Conservation (phyloP, 2,113 vertebrate genomes). For the Gymnobelideus leadbeateri region DNA sequence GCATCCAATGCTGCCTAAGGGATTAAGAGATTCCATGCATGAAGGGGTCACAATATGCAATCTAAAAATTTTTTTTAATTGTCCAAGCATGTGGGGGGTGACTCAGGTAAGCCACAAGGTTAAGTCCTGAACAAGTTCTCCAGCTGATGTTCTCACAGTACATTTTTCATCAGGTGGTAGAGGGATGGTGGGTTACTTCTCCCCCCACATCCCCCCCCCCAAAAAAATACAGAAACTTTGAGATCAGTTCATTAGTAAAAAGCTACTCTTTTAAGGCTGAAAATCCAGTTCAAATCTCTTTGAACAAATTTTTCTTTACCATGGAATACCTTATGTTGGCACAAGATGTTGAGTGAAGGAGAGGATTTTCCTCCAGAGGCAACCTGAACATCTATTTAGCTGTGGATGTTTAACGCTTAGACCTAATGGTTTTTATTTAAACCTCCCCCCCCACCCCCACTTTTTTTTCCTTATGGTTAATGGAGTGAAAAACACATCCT, state of each 20-base stretch:
- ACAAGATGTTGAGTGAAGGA: background rate
- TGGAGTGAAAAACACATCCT: background rate
- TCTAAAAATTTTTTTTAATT: background rate
- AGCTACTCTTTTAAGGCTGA: background rate
- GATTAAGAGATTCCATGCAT: slow-evolving; percentile 34
- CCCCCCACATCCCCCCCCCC: no score
- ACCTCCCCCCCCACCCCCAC: no score
- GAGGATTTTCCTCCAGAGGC: background rate
- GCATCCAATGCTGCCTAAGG: slow-evolving; percentile 19
- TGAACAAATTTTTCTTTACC: slow-evolving; percentile 2
- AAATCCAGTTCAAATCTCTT: background rate
- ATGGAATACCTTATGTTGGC: background rate
- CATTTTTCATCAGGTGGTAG: background rate
- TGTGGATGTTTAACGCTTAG: slow-evolving; percentile 9
- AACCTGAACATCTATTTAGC: background rate
- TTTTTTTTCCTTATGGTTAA: background rate
- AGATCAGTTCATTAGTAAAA: background rate
- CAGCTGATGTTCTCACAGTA: background rate
- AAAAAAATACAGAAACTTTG: background rate
- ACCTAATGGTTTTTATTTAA: background rate
- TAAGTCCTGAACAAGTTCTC: background rate
- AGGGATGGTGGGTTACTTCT: background rate
- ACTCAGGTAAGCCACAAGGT: background rate
- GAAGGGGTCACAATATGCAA: slow-evolving; percentile 43
- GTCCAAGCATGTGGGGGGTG: background rate